Percentiles rank a stretch among this genome's conserved stretches.
phyloP scores from a whole-genome alignment of 2,797 vertebrate species.

The Capromys pilorides region DNA sequence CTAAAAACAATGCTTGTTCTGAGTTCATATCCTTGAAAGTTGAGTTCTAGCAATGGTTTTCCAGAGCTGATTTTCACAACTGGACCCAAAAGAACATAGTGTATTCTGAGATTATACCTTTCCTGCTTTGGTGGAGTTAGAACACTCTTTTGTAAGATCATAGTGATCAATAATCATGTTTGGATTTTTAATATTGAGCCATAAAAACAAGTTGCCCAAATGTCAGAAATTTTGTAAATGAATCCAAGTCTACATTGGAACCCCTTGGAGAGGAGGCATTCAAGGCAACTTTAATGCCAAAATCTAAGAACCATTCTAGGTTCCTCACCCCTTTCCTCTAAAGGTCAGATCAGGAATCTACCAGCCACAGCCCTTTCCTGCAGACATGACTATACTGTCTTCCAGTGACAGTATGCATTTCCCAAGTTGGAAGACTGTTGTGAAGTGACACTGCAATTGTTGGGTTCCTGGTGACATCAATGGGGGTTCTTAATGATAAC shows the following conservation, averaged over 20 bases:
- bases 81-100: not conserved
- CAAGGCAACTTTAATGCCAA: not conserved
- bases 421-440: not conserved
- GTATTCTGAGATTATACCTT: not conserved
- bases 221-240: not conserved
- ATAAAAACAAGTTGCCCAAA: not conserved
- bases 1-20: not conserved
- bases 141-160: not conserved
- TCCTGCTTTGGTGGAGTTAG: not conserved
- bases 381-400: not conserved
- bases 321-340: not conserved
- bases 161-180: not conserved
- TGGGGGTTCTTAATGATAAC: not conserved
- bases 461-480: not conserved
- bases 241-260: conserved; percentile 25
- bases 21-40: not conserved
- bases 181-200: not conserved
- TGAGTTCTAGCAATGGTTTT: not conserved
- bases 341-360: not conserved
- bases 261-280: not conserved
- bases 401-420: not conserved
- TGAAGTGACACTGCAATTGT: not conserved
- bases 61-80: not conserved
- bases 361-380: not conserved
- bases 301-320: not conserved